A percentile compares a stretch with the other conserved stretches of the same genome.
phyloP scores from a whole-genome alignment of 2,797 vertebrate genomes.

The Lithobates pipiens region DNA sequence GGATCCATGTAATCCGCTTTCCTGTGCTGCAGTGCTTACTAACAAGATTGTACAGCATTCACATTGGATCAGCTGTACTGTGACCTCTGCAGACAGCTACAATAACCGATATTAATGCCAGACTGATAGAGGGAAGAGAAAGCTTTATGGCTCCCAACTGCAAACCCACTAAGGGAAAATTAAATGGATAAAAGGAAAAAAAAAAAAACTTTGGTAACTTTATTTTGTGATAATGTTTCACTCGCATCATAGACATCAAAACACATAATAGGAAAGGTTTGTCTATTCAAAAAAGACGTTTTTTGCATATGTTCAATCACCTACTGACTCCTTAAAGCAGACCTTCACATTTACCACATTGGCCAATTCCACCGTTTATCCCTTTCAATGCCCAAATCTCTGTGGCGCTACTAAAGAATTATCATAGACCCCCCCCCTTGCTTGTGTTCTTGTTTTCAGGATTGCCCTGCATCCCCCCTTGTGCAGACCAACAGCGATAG shows the following conservation, averaged over 20 bases:
- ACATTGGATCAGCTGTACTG: slow-evolving; percentile 66
- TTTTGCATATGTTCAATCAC: no score
- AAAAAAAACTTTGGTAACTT: background rate
- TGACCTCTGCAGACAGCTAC: slow-evolving; percentile 67
- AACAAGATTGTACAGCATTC: slow-evolving; percentile 65
- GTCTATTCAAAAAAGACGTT: no score
- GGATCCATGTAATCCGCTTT: slow-evolving; percentile 65
- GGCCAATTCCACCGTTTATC: no score
- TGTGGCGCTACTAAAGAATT: no score
- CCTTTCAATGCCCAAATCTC: no score
- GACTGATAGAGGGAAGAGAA: slow-evolving; percentile 9
- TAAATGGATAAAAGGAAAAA: background rate
- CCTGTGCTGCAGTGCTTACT: slow-evolving; percentile 61
- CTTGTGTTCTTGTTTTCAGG: no score
- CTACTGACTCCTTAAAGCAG: no score
- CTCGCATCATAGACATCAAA: background rate
- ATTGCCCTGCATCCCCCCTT: no score
- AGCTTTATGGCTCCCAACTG: slow-evolving; percentile 4
- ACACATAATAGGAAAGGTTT: background rate
- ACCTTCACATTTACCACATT: no score
- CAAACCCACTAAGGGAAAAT: slow-evolving; percentile 12
- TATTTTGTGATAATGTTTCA: no score
- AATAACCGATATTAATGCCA: slow-evolving; percentile 56
- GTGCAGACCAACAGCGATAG: no score
- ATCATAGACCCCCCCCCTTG: no score